Conservation (phyloP, 2,797 vertebrate genomes). For the Peromyscus aztecus region DNA sequence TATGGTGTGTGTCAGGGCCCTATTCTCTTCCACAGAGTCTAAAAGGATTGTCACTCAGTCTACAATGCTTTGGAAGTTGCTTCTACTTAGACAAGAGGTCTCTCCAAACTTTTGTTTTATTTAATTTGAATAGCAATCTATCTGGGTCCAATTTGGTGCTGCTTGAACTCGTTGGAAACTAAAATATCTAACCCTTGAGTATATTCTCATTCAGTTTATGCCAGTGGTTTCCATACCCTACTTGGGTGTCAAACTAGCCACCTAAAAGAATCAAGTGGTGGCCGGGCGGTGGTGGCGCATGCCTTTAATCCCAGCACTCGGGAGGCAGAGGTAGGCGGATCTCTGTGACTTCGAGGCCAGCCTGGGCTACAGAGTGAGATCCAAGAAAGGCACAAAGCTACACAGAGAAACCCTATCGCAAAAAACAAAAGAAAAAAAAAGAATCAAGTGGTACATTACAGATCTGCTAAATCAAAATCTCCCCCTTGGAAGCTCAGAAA, state of each 20-base stretch:
- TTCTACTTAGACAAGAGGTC: not conserved
- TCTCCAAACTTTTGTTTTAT: not conserved
- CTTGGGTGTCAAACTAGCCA: not conserved
- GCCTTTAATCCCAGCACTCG: too few species aligned
- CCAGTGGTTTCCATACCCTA: not conserved
- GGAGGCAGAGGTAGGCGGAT: too few species aligned
- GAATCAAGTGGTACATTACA: not conserved
- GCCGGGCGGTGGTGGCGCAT: too few species aligned
- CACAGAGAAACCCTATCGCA: too few species aligned
- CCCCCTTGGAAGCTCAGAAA: too few species aligned
- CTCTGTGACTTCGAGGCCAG: too few species aligned
- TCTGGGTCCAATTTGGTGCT: not conserved
- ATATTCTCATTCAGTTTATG: not conserved
- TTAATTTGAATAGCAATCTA: not conserved
- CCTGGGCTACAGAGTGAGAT: too few species aligned
- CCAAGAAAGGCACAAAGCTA: too few species aligned
- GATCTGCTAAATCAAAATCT: not conserved
- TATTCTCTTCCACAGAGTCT: not conserved
- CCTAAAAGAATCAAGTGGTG: not conserved
- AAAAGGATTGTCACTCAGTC: not conserved
- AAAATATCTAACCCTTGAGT: not conserved
- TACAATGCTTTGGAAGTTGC: not conserved
- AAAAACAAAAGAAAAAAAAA: too few species aligned
- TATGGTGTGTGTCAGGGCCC: not conserved
- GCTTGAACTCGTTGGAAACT: conserved; percentile 1